Evolutionary conservation across 53 echinoderm and acorn worm genomes (phyloP), one percentile per base, ranked within the genome.

Genomic region (Echinarachnius parma): DNA sequence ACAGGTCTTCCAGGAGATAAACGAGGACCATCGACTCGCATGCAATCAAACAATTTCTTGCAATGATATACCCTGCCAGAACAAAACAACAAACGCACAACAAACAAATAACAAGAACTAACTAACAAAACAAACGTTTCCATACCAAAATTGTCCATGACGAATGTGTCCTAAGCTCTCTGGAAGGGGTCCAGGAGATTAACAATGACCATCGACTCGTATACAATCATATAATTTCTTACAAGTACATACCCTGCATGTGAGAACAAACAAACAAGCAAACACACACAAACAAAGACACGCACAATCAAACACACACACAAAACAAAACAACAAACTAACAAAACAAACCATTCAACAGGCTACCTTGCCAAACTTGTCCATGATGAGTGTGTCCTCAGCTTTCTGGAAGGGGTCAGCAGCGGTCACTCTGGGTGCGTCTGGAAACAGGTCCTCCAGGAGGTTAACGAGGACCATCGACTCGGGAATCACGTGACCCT

Each of bases 1-100:
- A n/a, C n/a, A n/a, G n/a, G n/a, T n/a, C 83, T n/a, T 80, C 76
- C 22, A 88, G 55, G 3, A 80, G 66, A 35, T 88, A 83, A 34
- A 80, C 60, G 27, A 88, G 54, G 29, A 83, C n/a, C n/a, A n/a
- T n/a, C n/a, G n/a, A n/a, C n/a, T n/a, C n/a, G n/a, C n/a, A n/a
- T n/a, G n/a, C n/a, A n/a, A n/a, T n/a, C n/a, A n/a, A n/a, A n/a
- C n/a, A n/a, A n/a, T n/a, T n/a, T n/a, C n/a, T n/a, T n/a, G n/a
- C n/a, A n/a, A n/a, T n/a, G n/a, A n/a, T n/a, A n/a, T n/a, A n/a
- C n/a, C n/a, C n/a, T n/a, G n/a, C n/a, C n/a, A n/a, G n/a, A n/a
- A n/a, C n/a, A n/a, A n/a, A n/a, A n/a, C n/a, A n/a, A n/a, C n/a
- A n/a, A n/a, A n/a, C n/a, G n/a, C n/a, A n/a, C n/a, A n/a, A n/a